A percentile compares a stretch with the other conserved stretches of the same genome.
Evolutionary conservation across 2,888 invertebrate genomes (phyloP).

Genomic region (Schizaphis graminum): DNA sequence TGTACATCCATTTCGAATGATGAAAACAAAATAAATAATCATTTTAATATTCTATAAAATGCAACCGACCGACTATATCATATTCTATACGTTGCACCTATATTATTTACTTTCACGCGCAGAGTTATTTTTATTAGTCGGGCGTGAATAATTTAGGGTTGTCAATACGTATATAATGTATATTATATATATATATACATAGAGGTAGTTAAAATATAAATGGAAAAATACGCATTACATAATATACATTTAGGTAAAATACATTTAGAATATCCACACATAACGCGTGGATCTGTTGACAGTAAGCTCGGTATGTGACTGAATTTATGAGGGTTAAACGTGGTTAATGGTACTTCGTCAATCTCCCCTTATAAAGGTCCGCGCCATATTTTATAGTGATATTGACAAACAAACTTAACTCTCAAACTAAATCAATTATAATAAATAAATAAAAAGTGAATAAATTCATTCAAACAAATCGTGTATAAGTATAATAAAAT

Average conservation of each 20-base stretch:
- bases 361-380: neutral
- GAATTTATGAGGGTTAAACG: slow-evolving; percentile 46
- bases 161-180: neutral
- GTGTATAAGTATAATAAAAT: neutral
- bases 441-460: neutral
- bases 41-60: neutral
- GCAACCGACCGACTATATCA: neutral
- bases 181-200: neutral
- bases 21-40: slow-evolving; percentile 4
- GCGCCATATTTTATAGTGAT: neutral
- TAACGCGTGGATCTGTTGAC: slow-evolving; percentile 14
- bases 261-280: slow-evolving; percentile 23
- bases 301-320: slow-evolving; percentile 35
- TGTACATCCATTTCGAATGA: neutral
- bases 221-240: neutral
- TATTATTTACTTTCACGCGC: neutral
- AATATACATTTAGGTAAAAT: slow-evolving; percentile 11
- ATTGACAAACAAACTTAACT: slow-evolving; percentile 17
- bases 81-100: neutral
- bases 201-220: neutral
- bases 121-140: neutral
- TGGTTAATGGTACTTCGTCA: slow-evolving; percentile 24
- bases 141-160: slow-evolving; percentile 17
- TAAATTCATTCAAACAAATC: neutral
- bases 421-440: slow-evolving; percentile 30